A percentile compares a stretch with the other conserved stretches of the same genome.
phyloP scores from a whole-genome alignment of 2,113 vertebrate species.

The Malurus melanocephalus region DNA sequence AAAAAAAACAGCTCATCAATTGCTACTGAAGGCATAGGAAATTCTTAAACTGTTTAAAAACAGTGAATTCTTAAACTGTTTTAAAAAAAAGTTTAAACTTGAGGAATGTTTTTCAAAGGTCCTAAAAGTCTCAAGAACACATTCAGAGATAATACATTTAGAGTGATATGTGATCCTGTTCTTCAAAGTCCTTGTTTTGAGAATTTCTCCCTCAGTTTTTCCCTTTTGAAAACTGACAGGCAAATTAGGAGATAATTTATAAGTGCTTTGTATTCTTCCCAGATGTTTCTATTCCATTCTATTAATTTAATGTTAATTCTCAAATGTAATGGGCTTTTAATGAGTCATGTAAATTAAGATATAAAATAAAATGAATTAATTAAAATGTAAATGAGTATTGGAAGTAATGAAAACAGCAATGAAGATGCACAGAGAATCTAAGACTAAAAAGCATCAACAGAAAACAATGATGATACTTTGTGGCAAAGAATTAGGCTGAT shows the following conservation, averaged over 20 bases:
- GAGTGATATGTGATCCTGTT: neutral
- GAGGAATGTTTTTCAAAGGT: neutral
- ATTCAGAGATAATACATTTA: neutral
- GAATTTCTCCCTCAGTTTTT: neutral
- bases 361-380: conserved; percentile 6
- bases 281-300: neutral
- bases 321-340: conserved; percentile 6
- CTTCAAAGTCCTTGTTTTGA: neutral
- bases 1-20: neutral
- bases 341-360: neutral
- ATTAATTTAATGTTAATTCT: conserved; percentile 1
- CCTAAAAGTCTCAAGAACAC: neutral
- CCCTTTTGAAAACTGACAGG: neutral
- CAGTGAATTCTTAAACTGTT: too few relatives aligned
- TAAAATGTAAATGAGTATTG: neutral
- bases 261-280: neutral
- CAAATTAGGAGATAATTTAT: neutral
- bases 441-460: neutral
- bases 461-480: neutral
- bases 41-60: too few relatives aligned
- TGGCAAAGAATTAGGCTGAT: neutral
- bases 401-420: neutral
- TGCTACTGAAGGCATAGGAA: neutral
- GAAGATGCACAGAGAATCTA: neutral
- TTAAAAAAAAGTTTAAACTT: neutral